Evolutionary conservation across 2,888 invertebrate genomes (phyloP).

Genomic region (Napeogenes inachia): DNA sequence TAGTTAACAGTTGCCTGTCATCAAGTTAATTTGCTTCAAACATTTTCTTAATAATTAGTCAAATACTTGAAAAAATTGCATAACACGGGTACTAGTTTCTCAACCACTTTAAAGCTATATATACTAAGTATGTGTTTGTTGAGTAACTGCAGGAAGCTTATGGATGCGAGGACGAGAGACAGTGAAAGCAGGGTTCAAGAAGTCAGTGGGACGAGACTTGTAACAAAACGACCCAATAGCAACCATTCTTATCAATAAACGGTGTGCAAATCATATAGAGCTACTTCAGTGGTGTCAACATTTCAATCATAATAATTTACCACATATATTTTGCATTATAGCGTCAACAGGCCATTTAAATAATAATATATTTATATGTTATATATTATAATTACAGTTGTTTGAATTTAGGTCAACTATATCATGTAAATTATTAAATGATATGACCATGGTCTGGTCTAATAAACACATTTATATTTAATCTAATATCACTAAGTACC

Average conservation of each 20-base stretch:
- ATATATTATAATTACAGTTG: no score
- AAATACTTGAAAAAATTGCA: not conserved
- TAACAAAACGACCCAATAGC: not conserved
- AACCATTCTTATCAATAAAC: not conserved
- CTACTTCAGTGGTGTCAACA: no score
- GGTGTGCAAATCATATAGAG: not conserved
- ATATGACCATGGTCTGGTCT: no score
- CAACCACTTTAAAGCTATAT: not conserved
- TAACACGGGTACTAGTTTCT: not conserved
- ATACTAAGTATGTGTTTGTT: conserved; percentile 16
- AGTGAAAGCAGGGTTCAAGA: conserved; percentile 71
- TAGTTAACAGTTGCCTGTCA: no score
- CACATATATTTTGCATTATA: no score
- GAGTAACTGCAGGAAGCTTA: conserved; percentile 38
- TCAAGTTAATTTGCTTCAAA: not conserved
- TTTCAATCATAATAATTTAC: no score
- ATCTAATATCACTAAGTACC: no score
- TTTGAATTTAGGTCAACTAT: no score
- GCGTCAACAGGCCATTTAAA: no score
- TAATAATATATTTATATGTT: no score
- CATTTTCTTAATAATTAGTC: not conserved
- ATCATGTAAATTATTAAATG: no score
- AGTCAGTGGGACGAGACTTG: conserved; percentile 39
- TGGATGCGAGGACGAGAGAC: conserved; percentile 40
- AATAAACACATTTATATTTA: no score